phyloP scores from a whole-genome alignment of 1,140 invertebrate species.

The Antheraea pernyi region DNA sequence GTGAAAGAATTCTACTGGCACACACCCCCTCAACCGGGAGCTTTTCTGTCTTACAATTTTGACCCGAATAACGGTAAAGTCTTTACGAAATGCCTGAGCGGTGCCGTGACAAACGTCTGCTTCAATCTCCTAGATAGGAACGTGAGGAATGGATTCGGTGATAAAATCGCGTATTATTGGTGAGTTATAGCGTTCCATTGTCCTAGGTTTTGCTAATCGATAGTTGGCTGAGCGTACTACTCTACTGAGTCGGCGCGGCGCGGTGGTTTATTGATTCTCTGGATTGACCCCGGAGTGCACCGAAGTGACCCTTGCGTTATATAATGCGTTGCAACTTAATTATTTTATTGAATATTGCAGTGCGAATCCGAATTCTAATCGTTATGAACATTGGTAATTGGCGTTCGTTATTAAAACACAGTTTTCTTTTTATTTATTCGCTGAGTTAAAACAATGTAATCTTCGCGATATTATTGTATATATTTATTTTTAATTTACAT shows the following conservation, averaged over 20 bases:
- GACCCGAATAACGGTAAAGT: slow-evolving; percentile 93
- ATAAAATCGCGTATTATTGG: slow-evolving; percentile 97
- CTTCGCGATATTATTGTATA: too few relatives aligned
- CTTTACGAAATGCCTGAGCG: slow-evolving; percentile 96
- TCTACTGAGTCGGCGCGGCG: slow-evolving; percentile 53
- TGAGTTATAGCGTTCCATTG: slow-evolving; percentile 78
- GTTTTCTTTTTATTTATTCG: too few relatives aligned
- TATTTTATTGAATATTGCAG: slow-evolving; percentile 1
- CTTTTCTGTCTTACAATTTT: slow-evolving; percentile 96
- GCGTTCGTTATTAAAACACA: too few relatives aligned
- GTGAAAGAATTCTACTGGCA: slow-evolving; percentile 96
- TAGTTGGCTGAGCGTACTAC: slow-evolving; percentile 62
- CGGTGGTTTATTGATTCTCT: slow-evolving; percentile 71
- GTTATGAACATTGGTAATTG: too few relatives aligned
- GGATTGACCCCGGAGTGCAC: slow-evolving; percentile 3
- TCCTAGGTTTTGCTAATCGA: slow-evolving; percentile 40
- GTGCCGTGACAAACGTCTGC: slow-evolving; percentile 95
- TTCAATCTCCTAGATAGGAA: slow-evolving; percentile 97
- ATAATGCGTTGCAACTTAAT: slow-evolving; percentile 9
- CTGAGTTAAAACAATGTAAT: too few relatives aligned
- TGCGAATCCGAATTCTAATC: background rate
- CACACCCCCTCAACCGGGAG: slow-evolving; percentile 83
- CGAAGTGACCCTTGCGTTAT: slow-evolving; percentile 7
- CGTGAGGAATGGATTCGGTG: slow-evolving; percentile 90
- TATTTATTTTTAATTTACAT: too few relatives aligned